A percentile compares a stretch with the other conserved stretches of the same genome.
Conservation (phyloP, 2,888 invertebrate species). For the Neria commutata region DNA sequence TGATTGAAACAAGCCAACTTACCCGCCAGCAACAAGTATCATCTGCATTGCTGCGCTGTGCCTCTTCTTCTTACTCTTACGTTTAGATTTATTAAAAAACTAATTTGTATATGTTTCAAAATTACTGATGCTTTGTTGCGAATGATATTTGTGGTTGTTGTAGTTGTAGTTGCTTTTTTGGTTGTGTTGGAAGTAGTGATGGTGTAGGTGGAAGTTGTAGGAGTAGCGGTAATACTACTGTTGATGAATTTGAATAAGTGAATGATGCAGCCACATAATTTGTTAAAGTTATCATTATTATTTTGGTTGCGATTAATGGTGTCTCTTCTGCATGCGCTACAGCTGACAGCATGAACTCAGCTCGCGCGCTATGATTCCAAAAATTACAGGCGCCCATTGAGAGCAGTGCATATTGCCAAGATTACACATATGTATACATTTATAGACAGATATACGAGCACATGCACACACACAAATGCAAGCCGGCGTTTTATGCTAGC, state of each 20-base stretch:
- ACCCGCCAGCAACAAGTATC: slow-evolving; percentile 63
- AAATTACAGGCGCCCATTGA: too few species aligned
- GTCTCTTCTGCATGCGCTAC: too few species aligned
- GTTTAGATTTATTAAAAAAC: background rate
- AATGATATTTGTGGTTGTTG: slow-evolving; percentile 13
- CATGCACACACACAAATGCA: background rate
- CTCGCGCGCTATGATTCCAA: too few species aligned
- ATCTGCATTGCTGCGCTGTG: slow-evolving; percentile 56
- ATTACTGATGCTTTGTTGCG: background rate
- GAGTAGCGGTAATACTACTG: background rate
- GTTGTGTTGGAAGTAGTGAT: too few species aligned
- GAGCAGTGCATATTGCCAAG: too few species aligned
- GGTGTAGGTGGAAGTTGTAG: slow-evolving; percentile 2
- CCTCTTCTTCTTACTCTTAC: background rate
- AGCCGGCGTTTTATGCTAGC: background rate
- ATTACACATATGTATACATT: too few species aligned
- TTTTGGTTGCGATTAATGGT: background rate
- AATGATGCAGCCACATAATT: slow-evolving; percentile 13
- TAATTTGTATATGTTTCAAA: background rate
- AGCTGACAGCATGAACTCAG: background rate
- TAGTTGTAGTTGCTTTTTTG: slow-evolving; percentile 7
- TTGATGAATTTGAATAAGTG: slow-evolving; percentile 2
- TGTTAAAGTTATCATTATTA: too few species aligned
- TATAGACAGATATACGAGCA: background rate
- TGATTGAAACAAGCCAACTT: too few species aligned